A percentile compares a stretch with the other conserved stretches of the same genome.
phyloP scores from a whole-genome alignment of 2,797 vertebrate genomes.

The Poecilia gillii region DNA sequence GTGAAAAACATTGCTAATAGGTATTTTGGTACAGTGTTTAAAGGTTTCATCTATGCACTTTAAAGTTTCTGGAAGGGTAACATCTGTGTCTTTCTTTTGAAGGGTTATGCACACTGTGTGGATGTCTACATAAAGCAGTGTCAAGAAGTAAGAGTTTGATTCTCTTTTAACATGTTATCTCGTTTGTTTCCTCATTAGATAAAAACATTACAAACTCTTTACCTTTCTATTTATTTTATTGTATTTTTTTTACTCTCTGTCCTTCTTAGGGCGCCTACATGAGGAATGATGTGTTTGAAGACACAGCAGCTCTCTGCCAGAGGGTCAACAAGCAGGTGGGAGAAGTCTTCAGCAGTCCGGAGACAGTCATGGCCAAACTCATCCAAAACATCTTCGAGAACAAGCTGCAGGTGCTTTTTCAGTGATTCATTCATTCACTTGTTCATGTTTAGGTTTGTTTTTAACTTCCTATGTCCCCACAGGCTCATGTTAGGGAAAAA shows the following conservation, averaged over 20 bases:
- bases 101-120: constrained; percentile 99
- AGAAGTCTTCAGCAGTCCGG: constrained; percentile 96
- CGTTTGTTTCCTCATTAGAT: not conserved
- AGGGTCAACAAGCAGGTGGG: constrained; percentile 97
- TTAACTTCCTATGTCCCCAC: constrained; percentile 40
- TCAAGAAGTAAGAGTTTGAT: constrained; percentile 88
- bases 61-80: constrained; percentile 22
- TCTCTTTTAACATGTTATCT: not conserved
- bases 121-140: constrained; percentile 99
- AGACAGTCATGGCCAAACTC: constrained; percentile 97
- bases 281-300: constrained; percentile 94
- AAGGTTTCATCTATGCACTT: not conserved
- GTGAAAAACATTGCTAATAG: not conserved
- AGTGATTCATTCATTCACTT: not conserved
- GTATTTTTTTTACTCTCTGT: not conserved
- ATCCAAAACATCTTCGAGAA: constrained; percentile 99
- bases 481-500: constrained; percentile 92
- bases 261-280: constrained; percentile 88
- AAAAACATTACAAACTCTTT: not conserved
- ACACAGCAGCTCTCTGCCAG: constrained; percentile 93
- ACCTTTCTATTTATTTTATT: not conserved
- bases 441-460: not conserved
- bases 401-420: constrained; percentile 90
- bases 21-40: not conserved
- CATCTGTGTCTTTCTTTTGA: constrained; percentile 49